Conservation (phyloP, 2,797 vertebrate genomes). For the Natrix natrix region DNA sequence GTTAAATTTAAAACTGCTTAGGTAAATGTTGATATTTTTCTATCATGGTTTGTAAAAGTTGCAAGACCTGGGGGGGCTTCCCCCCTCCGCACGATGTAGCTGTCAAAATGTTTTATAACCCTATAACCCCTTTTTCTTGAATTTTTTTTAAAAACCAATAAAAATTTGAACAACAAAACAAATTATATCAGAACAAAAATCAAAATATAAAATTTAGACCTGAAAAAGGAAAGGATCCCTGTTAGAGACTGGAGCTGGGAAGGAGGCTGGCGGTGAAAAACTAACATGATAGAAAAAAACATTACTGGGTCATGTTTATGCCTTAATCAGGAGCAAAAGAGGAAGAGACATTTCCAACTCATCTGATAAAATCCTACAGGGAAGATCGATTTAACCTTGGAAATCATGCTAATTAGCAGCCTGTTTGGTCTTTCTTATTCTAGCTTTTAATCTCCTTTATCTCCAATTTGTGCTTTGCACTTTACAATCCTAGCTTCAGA, state of each 20-base stretch:
- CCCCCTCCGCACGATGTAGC: no score
- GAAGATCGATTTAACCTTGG: background rate
- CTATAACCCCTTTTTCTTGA: no score
- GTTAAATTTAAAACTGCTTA: no score
- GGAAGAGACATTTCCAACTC: background rate
- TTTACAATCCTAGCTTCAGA: background rate
- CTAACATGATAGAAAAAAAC: background rate
- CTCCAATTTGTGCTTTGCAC: background rate
- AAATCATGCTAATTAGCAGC: background rate
- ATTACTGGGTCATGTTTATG: background rate
- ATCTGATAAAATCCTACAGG: background rate
- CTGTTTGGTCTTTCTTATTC: background rate
- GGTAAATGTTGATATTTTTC: no score
- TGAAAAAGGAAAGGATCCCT: background rate
- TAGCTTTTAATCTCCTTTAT: background rate
- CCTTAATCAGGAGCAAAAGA: background rate
- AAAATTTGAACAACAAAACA: background rate
- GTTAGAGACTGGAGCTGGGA: background rate
- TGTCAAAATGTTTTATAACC: no score
- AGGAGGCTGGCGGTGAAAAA: background rate
- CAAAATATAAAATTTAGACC: background rate
- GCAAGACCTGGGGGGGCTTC: no score
- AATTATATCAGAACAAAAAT: background rate
- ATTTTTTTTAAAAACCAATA: no score
- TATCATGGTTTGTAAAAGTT: no score